Conservation (phyloP, 1,140 invertebrate species). For the Pristionchus pacificus region DNA sequence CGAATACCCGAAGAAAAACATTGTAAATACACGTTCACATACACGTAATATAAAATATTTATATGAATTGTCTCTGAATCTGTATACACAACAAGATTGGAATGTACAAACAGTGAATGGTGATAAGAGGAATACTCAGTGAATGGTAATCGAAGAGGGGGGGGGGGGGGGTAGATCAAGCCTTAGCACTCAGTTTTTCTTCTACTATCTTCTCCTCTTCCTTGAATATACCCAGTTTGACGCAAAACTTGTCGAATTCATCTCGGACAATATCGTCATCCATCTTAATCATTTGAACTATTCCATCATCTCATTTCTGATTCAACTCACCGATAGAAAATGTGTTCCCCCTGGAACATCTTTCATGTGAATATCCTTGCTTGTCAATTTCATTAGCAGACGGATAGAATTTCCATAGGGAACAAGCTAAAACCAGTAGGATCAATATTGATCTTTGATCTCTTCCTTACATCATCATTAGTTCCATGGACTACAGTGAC, state of each 20-base stretch:
- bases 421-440: slow-evolving; percentile 6
- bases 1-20: too few species aligned
- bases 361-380: neutral
- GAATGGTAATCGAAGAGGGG: too few species aligned
- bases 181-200: too few species aligned
- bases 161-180: too few species aligned
- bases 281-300: neutral
- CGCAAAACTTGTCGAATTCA: neutral
- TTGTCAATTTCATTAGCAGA: neutral
- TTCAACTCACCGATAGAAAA: slow-evolving; percentile 4
- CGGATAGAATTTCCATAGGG: slow-evolving; percentile 10
- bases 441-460: neutral
- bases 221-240: neutral
- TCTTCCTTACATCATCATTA: slow-evolving; percentile 3
- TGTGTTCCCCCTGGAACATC: slow-evolving; percentile 9
- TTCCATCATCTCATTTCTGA: neutral
- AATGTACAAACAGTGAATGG: too few species aligned
- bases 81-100: too few species aligned
- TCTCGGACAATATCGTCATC: neutral
- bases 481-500: slow-evolving; percentile 15
- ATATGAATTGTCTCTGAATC: too few species aligned
- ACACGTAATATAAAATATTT: too few species aligned
- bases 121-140: too few species aligned
- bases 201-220: too few species aligned
- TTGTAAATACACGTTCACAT: too few species aligned